Conservation (phyloP, 1,140 invertebrate species). For the Lordiphosa mommai region DNA sequence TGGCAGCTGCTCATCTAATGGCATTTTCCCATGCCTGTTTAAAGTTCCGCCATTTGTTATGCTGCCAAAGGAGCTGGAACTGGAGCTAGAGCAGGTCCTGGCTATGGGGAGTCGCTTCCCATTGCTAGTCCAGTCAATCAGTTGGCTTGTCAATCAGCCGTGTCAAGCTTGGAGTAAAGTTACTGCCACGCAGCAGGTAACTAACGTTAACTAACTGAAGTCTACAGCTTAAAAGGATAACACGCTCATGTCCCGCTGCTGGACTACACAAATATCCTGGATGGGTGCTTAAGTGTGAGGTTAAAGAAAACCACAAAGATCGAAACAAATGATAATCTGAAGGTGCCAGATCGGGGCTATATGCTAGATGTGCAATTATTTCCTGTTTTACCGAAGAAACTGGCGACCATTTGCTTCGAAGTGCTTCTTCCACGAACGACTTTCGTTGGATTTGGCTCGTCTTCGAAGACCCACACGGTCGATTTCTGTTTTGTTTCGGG, state of each 20-base stretch:
- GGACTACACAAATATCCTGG: neutral
- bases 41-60: slow-evolving; percentile 47
- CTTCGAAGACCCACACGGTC: no score
- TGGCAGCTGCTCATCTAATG: slow-evolving; percentile 66
- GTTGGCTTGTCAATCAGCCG: slow-evolving; percentile 40
- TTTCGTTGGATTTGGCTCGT: no score
- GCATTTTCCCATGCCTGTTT: slow-evolving; percentile 45
- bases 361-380: no score
- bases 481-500: no score
- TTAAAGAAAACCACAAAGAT: no score
- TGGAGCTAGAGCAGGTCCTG: slow-evolving; percentile 10
- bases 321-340: no score
- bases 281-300: no score
- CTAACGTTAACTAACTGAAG: slow-evolving; percentile 43
- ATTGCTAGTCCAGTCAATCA: slow-evolving; percentile 50
- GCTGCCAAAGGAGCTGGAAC: slow-evolving; percentile 6
- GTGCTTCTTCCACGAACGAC: no score
- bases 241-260: neutral
- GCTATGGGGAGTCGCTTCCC: slow-evolving; percentile 30
- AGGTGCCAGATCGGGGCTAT: no score
- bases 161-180: slow-evolving; percentile 20
- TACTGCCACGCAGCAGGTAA: slow-evolving; percentile 56
- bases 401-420: no score
- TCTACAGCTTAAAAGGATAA: slow-evolving; percentile 17
- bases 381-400: no score